A percentile compares a stretch with the other conserved stretches of the same genome.
These are phyloP conservation scores for Brachynemurus nebulosus DNA, from an alignment of 2,888 invertebrate genomes.

Conservation along the genomic window DNA sequence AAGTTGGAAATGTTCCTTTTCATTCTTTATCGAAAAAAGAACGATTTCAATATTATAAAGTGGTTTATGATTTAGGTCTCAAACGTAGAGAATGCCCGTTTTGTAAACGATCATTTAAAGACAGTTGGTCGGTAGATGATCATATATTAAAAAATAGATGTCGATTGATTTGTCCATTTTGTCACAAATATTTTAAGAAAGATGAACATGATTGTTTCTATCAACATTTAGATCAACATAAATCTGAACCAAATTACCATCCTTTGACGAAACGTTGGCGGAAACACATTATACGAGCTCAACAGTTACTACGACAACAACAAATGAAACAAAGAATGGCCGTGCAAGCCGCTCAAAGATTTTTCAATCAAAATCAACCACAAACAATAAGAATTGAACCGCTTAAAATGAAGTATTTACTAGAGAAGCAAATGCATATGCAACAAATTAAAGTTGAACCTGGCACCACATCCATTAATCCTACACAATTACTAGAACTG, in stretches of 20 bases:
- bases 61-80: not conserved
- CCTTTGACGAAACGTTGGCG: not conserved
- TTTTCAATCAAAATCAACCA: not conserved
- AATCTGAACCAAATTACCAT: slow-evolving; percentile 3
- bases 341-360: not conserved
- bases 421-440: not conserved
- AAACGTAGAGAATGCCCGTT: slow-evolving; percentile 6
- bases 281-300: not conserved
- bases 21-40: not conserved
- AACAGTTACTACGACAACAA: not conserved
- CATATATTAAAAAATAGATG: slow-evolving; percentile 6
- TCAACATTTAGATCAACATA: slow-evolving; percentile 5
- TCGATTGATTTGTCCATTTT: slow-evolving; percentile 7
- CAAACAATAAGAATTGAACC: not conserved
- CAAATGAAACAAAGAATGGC: not conserved
- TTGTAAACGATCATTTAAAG: slow-evolving; percentile 4
- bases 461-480: not conserved
- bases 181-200: slow-evolving; percentile 5
- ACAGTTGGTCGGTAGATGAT: slow-evolving; percentile 6
- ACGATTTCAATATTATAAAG: slow-evolving; percentile 4
- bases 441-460: not conserved
- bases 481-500: not conserved
- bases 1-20: not conserved
- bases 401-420: slow-evolving; percentile 6
- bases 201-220: slow-evolving; percentile 1